phyloP scores from a whole-genome alignment of 2,888 invertebrate genomes.

The Listrodromus nycthemerus region DNA sequence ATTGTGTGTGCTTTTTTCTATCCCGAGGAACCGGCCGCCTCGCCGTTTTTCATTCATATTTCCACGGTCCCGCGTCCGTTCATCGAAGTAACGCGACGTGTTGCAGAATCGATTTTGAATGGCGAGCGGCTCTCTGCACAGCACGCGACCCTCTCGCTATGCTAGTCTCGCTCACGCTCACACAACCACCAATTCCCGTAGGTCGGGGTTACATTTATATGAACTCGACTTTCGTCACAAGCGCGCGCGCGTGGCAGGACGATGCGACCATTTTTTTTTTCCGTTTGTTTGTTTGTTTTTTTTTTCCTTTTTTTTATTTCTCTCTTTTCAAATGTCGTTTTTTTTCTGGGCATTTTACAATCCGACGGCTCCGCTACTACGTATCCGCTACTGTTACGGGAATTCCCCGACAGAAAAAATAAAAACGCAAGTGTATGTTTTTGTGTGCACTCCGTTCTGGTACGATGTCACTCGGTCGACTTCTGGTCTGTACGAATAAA shows the following conservation, averaged over 20 bases:
- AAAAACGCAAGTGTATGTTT: conserved; percentile 68
- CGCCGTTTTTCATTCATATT: conserved; percentile 83
- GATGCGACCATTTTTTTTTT: conserved; percentile 29
- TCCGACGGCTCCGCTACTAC: conserved; percentile 65
- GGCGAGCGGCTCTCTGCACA: conserved; percentile 68
- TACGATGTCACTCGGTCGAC: conserved; percentile 72
- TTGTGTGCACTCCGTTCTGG: conserved; percentile 59
- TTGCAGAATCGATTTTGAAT: conserved; percentile 80
- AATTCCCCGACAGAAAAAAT: conserved; percentile 70
- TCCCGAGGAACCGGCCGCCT: conserved; percentile 77
- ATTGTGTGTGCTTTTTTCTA: conserved; percentile 56
- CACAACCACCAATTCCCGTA: conserved; percentile 73
- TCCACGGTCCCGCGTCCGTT: conserved; percentile 76
- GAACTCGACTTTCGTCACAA: conserved; percentile 60
- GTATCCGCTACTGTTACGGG: conserved; percentile 31
- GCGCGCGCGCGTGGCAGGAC: conserved; percentile 42
- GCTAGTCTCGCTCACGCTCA: conserved; percentile 51
- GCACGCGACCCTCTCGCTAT: conserved; percentile 68
- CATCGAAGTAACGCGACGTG: conserved; percentile 77
- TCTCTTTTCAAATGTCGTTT: conserved; percentile 53
- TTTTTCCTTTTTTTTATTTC: conserved; percentile 64
- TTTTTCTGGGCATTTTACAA: conserved; percentile 71
- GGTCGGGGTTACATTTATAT: conserved; percentile 77
- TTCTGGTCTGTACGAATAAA: conserved; percentile 62
- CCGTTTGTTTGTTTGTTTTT: background rate